Evolutionary conservation across 2,113 vertebrate genomes (phyloP).

Genomic region (Zootoca vivipara): DNA sequence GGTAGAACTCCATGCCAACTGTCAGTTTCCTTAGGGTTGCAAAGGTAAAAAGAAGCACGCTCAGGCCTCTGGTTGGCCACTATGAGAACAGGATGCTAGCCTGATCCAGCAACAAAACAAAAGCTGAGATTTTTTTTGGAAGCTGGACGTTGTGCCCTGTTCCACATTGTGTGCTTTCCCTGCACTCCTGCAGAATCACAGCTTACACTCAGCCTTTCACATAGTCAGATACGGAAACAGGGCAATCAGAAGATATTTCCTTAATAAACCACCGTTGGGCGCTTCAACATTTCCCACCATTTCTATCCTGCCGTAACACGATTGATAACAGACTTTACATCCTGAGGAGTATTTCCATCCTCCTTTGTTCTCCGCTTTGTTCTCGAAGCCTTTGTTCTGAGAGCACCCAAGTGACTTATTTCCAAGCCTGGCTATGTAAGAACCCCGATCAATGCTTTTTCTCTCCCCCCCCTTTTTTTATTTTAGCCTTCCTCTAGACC

Average conservation of each 20-base stretch:
- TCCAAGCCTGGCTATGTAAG: background rate
- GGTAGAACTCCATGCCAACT: no score
- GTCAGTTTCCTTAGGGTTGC: no score
- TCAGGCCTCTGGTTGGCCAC: no score
- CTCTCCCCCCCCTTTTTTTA: no score
- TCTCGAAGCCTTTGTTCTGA: background rate
- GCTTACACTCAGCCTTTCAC: no score
- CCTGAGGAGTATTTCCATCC: background rate
- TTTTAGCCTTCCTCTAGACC: no score
- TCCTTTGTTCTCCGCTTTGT: conserved; percentile 4
- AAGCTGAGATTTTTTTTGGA: background rate
- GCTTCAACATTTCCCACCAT: background rate
- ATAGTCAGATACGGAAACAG: background rate
- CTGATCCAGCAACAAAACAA: background rate
- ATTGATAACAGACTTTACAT: background rate
- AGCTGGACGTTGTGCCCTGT: background rate
- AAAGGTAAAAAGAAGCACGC: no score
- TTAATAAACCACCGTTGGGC: background rate
- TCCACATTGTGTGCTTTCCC: background rate
- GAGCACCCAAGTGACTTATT: background rate
- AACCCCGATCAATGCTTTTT: background rate
- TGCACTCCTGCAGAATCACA: no score
- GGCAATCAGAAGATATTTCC: background rate
- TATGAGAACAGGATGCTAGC: no score
- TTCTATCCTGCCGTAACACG: background rate